A percentile compares a stretch with the other conserved stretches of the same genome.
These are phyloP conservation scores for Zaprionus davidi DNA, from an alignment of 1,140 invertebrate genomes.

Conservation along the genomic window DNA sequence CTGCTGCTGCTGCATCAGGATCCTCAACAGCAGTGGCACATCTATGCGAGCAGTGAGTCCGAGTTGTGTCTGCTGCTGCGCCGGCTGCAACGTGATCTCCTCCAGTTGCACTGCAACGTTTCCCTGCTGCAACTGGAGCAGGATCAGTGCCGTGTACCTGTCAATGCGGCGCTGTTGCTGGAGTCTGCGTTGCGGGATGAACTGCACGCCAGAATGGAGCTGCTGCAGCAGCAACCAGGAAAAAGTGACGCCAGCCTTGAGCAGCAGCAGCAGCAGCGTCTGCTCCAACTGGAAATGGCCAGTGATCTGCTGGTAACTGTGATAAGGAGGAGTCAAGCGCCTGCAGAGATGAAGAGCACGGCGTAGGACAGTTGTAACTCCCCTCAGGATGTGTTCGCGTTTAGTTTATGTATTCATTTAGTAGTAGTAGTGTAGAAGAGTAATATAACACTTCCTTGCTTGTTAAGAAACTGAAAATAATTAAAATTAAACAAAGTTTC, in stretches of 20 bases:
- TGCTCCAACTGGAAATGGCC: conserved; percentile 52
- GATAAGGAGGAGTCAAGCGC: conserved; percentile 30
- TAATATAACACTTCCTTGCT: no score
- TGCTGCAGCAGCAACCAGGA: conserved; percentile 9
- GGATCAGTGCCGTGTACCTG: background rate
- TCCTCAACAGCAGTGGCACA: conserved; percentile 50
- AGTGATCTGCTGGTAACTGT: conserved; percentile 54
- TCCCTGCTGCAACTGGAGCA: conserved; percentile 31
- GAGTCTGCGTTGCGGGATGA: conserved; percentile 54
- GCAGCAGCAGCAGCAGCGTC: background rate
- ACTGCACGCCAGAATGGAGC: conserved; percentile 31
- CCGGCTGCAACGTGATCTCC: conserved; percentile 48
- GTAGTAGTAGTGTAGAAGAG: no score
- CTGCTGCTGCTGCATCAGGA: conserved; percentile 54
- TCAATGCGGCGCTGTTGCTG: conserved; percentile 28
- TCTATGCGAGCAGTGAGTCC: conserved; percentile 52
- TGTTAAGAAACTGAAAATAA: no score
- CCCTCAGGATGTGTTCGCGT: background rate
- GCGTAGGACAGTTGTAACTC: background rate
- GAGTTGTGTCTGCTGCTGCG: conserved; percentile 49
- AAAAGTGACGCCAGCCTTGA: background rate
- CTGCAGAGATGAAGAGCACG: background rate
- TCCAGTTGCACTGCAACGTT: conserved; percentile 59
- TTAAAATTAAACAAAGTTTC: no score
- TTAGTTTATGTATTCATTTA: background rate